Percentiles rank a stretch among this genome's conserved stretches.
phyloP scores from a whole-genome alignment of 2,113 vertebrate genomes.

The Anolis sagrei region DNA sequence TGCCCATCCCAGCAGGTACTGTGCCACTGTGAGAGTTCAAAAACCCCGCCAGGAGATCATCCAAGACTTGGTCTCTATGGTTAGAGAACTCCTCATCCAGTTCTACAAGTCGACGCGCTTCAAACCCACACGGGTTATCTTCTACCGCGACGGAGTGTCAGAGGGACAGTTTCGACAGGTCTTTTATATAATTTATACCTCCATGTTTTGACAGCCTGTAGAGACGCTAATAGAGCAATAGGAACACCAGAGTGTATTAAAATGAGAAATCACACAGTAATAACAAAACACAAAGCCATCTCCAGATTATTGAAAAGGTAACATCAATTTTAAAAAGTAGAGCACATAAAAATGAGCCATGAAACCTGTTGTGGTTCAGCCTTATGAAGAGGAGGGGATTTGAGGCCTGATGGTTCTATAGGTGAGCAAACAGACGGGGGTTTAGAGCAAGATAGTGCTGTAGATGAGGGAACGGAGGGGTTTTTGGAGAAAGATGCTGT shows the following conservation, averaged over 20 bases:
- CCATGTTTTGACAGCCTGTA: not conserved
- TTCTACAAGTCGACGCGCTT: constrained; percentile 99
- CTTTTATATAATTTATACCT: not conserved
- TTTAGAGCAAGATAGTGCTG: too few relatives aligned
- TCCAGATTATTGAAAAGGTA: not conserved
- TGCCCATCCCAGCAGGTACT: constrained; percentile 97
- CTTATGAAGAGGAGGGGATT: too few relatives aligned
- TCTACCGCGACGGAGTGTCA: constrained; percentile 93
- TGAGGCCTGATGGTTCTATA: too few relatives aligned
- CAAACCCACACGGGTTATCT: constrained; percentile 98
- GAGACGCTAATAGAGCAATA: not conserved
- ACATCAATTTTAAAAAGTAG: not conserved
- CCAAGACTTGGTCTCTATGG: constrained; percentile 97
- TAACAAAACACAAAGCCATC: not conserved
- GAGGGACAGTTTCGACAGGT: constrained; percentile 99
- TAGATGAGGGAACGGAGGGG: too few relatives aligned
- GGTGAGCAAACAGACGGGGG: too few relatives aligned
- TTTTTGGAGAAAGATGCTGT: too few relatives aligned
- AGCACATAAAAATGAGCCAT: not conserved
- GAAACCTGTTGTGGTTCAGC: too few relatives aligned
- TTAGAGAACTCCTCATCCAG: constrained; percentile 97
- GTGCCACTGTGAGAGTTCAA: constrained; percentile 97
- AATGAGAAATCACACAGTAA: not conserved
- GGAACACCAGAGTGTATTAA: not conserved
- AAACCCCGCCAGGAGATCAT: constrained; percentile 97